Evolutionary conservation across 2,888 invertebrate genomes (phyloP).

Genomic region (Drosophila borborema): DNA sequence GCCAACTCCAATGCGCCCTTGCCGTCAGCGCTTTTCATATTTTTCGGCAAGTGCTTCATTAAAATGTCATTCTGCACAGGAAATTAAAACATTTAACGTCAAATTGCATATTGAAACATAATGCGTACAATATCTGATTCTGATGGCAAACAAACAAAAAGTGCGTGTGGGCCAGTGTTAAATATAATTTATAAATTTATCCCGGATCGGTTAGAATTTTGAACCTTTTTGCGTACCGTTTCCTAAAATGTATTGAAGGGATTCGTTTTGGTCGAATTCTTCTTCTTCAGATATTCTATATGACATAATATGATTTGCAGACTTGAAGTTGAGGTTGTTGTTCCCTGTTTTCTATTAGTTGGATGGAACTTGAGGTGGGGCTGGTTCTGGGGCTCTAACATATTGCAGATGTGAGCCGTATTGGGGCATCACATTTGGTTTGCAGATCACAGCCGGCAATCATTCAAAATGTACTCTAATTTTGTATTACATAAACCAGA

Average conservation of each 20-base stretch:
- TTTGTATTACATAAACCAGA: conserved; percentile 76
- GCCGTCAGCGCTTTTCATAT: conserved; percentile 29
- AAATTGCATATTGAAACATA: conserved; percentile 63
- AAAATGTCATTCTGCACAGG: conserved; percentile 83
- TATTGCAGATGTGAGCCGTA: conserved; percentile 25
- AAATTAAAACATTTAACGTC: conserved; percentile 81
- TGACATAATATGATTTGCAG: conserved; percentile 3
- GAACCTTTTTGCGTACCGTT: background rate
- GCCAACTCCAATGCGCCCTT: conserved; percentile 38
- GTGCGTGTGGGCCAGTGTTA: conserved; percentile 44
- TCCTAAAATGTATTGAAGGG: background rate
- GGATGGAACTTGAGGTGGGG: background rate
- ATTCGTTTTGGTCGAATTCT: background rate
- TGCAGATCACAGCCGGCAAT: conserved; percentile 71
- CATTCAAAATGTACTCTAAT: conserved; percentile 79
- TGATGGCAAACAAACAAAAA: conserved; percentile 31
- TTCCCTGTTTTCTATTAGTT: conserved; percentile 36
- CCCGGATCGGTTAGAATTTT: conserved; percentile 3
- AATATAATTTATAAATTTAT: conserved; percentile 37
- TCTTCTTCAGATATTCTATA: background rate
- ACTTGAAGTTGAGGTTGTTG: conserved; percentile 18
- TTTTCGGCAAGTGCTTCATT: conserved; percentile 79
- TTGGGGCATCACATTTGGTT: conserved; percentile 66
- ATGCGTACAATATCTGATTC: conserved; percentile 33
- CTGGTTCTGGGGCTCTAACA: background rate